phyloP scores from a whole-genome alignment of 2,113 vertebrate genomes.

The Paradoxurus hermaphroditus region DNA sequence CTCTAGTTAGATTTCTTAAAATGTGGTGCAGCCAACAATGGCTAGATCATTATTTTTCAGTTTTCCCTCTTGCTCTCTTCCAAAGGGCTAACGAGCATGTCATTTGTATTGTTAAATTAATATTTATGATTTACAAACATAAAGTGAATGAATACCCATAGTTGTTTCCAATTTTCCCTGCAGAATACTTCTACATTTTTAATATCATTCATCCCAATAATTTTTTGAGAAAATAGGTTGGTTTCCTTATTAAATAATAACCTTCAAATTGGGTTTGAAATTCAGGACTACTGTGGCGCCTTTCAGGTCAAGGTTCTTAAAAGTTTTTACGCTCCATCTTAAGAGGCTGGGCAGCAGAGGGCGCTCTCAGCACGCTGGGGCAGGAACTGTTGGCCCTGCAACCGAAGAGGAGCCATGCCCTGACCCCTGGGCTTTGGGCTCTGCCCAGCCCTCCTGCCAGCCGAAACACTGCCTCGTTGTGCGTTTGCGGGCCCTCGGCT shows the following conservation, averaged over 20 bases:
- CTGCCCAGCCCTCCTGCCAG: neutral
- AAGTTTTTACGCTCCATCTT: neutral
- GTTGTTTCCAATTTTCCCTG: neutral
- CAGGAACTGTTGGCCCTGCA: neutral
- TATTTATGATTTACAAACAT: neutral
- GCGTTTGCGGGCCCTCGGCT: neutral
- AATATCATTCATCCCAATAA: neutral
- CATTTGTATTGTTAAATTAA: neutral
- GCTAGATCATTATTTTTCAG: neutral
- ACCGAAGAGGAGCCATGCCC: no score
- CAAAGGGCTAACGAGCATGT: neutral
- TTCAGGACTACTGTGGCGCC: neutral
- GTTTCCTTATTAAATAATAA: slow-evolving; percentile 31
- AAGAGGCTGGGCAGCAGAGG: neutral
- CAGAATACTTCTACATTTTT: neutral
- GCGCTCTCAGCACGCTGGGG: neutral
- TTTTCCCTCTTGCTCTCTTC: neutral
- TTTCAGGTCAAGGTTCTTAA: neutral
- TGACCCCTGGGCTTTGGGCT: neutral
- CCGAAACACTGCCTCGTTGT: neutral
- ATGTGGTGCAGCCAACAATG: neutral
- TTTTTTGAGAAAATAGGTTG: neutral
- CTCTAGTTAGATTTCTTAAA: neutral
- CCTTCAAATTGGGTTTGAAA: neutral
- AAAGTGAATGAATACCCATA: neutral